Evolutionary conservation across 2,888 invertebrate genomes (phyloP), one percentile per base, ranked within the genome.

Genomic region (Octodonta nipae): DNA sequence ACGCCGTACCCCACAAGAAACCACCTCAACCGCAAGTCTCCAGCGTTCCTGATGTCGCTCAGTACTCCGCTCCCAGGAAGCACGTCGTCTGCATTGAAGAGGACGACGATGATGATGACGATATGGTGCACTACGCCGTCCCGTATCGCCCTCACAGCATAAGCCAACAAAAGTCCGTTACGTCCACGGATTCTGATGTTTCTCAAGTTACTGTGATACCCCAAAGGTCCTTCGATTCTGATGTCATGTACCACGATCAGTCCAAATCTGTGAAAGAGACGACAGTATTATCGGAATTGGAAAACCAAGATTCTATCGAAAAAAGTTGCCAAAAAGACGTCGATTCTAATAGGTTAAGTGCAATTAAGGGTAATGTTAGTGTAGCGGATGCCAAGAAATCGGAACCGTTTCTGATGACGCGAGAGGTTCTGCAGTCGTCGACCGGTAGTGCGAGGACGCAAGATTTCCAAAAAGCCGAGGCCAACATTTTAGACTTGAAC

Each of bases 401-500:
- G 2, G 55, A 55, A 45, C 55, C 56, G 11, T 55, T 56, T 38
- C 45, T 56, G 31, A 44, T 56, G 33, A 47, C 42, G 7, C 45
- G 52, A 20, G 55, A 55, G 34, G 46, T 47, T 28, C 44, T 56
- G 29, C 50, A 55, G 40, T 46, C 44, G 33, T 44, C 47, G 32
- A 50, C 47, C 30, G 46, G 47, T 40, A 28, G 31, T 26, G 42
- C 41, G 2, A 30, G 44, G 3, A 42, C 52, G 8, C 46, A 52
- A 2, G 58, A 55, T 32, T 47, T 47, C 11, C 54, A 49, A 25
- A 44, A 54, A 40, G 54, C 71, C 56, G 60, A 67, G 49, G 69
- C 70, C 35, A 68, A 70, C 37, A 66, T 69, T 30, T 51, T 70
- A 35, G 71, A 71, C 49, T 52, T 68, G 43, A 67, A 68, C 43